These are phyloP conservation scores for Mesopsocus fuscifrons DNA, from an alignment of 2,888 invertebrate species.

Conservation along the genomic window DNA sequence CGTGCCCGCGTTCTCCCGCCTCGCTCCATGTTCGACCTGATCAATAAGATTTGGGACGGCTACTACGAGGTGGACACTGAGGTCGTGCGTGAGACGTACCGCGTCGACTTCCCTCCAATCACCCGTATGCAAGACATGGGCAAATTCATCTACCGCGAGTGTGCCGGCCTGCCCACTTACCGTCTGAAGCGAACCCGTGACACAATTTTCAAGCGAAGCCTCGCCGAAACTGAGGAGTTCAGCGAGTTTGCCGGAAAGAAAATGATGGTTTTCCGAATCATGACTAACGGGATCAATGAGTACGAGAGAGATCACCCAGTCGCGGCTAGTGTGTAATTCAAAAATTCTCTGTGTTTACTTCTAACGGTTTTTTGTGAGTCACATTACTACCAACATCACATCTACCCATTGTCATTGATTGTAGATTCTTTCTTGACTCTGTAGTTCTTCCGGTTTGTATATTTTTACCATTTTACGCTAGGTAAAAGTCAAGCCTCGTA, in stretches of 20 bases:
- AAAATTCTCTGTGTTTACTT: too few relatives aligned
- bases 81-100: constrained; percentile 55
- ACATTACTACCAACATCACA: too few relatives aligned
- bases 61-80: constrained; percentile 68
- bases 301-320: background rate
- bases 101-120: constrained; percentile 50
- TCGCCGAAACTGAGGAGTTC: background rate
- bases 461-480: too few relatives aligned
- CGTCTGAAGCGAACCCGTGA: background rate
- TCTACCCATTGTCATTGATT: too few relatives aligned
- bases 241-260: background rate
- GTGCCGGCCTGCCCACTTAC: constrained; percentile 22
- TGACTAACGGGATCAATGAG: background rate
- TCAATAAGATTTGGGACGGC: constrained; percentile 54
- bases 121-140: constrained; percentile 42
- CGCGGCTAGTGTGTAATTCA: too few relatives aligned
- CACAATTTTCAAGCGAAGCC: background rate
- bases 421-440: too few relatives aligned
- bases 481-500: too few relatives aligned
- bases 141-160: constrained; percentile 48
- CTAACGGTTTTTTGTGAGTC: too few relatives aligned
- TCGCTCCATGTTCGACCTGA: constrained; percentile 54
- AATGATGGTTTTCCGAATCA: background rate
- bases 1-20: constrained; percentile 58
- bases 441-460: too few relatives aligned